Percentiles rank a stretch among this genome's conserved stretches.
These are phyloP conservation scores for Epinephelus lanceolatus DNA, from an alignment of 2,113 vertebrate genomes.

Conservation along the genomic window DNA sequence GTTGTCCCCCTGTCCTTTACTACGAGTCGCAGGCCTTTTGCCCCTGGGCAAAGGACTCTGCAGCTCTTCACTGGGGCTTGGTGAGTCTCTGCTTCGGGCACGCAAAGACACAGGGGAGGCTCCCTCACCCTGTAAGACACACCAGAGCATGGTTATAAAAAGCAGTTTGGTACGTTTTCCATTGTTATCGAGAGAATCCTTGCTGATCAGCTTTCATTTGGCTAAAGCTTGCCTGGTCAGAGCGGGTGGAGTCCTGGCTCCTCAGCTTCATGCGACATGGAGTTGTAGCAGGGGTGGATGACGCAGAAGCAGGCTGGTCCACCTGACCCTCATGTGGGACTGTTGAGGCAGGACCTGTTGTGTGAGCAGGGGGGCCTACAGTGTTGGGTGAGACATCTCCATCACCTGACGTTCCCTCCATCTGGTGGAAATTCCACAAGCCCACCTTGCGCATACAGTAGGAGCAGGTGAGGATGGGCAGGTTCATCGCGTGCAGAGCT, in stretches of 20 bases:
- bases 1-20: conserved; percentile 89
- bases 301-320: conserved; percentile 74
- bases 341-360: conserved; percentile 23
- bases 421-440: conserved; percentile 93
- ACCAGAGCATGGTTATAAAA: neutral
- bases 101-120: conserved; percentile 80
- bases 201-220: neutral
- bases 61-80: conserved; percentile 87
- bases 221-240: conserved; percentile 86
- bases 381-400: conserved; percentile 70
- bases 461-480: conserved; percentile 90
- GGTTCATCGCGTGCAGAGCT: conserved; percentile 78
- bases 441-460: conserved; percentile 94
- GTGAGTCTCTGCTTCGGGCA: conserved; percentile 87
- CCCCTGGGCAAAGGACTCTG: conserved; percentile 81
- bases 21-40: conserved; percentile 90
- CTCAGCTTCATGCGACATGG: conserved; percentile 92
- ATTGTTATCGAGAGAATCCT: too few species aligned
- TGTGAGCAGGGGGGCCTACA: neutral
- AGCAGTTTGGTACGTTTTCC: neutral
- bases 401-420: conserved; percentile 75
- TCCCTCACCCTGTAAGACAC: conserved; percentile 81
- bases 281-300: conserved; percentile 84
- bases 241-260: conserved; percentile 87
- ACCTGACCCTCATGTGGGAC: conserved; percentile 67